A percentile compares a stretch with the other conserved stretches of the same genome.
phyloP scores from a whole-genome alignment of 2,888 invertebrate species.

The Troides helena region DNA sequence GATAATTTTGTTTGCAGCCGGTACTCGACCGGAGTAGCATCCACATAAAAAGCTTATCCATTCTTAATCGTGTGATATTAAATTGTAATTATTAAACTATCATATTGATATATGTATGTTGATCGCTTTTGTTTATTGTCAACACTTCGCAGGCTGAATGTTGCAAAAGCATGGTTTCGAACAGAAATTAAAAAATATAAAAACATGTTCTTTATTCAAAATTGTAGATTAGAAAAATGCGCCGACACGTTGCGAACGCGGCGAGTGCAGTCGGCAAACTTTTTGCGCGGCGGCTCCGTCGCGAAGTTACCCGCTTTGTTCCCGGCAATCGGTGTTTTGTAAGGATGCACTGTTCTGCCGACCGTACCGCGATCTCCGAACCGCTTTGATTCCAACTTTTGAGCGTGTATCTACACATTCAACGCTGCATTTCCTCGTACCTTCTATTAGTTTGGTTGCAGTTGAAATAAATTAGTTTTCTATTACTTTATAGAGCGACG shows the following conservation, averaged over 20 bases:
- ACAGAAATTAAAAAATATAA: too few relatives aligned
- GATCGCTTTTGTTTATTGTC: too few relatives aligned
- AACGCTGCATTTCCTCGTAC: slow-evolving; percentile 71
- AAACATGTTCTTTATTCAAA: not conserved
- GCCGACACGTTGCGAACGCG: slow-evolving; percentile 40
- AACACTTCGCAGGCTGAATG: too few relatives aligned
- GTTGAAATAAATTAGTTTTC: not conserved
- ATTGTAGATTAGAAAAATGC: slow-evolving; percentile 16
- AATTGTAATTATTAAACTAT: too few relatives aligned
- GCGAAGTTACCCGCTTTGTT: slow-evolving; percentile 69
- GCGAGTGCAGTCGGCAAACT: slow-evolving; percentile 62
- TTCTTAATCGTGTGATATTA: not conserved
- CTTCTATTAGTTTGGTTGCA: slow-evolving; percentile 59
- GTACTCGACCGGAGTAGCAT: slow-evolving; percentile 48
- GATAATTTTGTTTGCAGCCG: slow-evolving; percentile 73
- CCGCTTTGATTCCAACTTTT: slow-evolving; percentile 77
- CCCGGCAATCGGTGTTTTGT: slow-evolving; percentile 74
- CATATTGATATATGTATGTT: too few relatives aligned
- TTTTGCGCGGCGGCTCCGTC: slow-evolving; percentile 60
- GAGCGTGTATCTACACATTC: slow-evolving; percentile 70
- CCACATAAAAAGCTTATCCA: slow-evolving; percentile 47
- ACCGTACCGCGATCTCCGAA: slow-evolving; percentile 74
- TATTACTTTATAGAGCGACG: too few relatives aligned
- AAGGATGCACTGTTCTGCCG: slow-evolving; percentile 74
- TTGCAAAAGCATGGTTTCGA: too few relatives aligned